phyloP scores from a whole-genome alignment of 2,797 vertebrate species.

The Enteromius viviparus region DNA sequence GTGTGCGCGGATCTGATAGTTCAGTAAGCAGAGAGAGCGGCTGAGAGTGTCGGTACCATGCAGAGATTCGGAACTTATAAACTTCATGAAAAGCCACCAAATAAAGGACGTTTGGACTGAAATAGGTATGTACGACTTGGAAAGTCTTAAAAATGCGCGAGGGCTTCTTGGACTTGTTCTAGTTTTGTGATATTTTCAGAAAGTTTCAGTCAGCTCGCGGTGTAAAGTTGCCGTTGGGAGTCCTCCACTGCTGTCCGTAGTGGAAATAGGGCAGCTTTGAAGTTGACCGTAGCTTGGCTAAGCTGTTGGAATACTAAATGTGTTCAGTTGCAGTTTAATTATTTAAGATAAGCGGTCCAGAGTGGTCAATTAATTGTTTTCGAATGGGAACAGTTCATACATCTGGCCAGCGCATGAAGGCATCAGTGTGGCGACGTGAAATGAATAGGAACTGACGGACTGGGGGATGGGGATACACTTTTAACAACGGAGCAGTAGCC shows the following conservation, averaged over 20 bases:
- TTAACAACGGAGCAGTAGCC: constrained; percentile 55
- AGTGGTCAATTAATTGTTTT: constrained; percentile 22
- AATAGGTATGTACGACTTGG: constrained; percentile 70
- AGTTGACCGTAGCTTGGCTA: background rate
- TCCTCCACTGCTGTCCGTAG: background rate
- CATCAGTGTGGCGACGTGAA: constrained; percentile 62
- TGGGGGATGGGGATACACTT: constrained; percentile 74
- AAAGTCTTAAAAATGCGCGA: background rate
- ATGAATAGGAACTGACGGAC: constrained; percentile 67
- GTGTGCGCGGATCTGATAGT: constrained; percentile 55
- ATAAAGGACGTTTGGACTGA: constrained; percentile 63
- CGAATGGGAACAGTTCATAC: constrained; percentile 42
- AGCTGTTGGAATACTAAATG: background rate
- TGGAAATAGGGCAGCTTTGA: constrained; percentile 34
- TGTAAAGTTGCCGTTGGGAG: constrained; percentile 36
- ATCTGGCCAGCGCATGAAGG: constrained; percentile 64
- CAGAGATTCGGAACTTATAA: constrained; percentile 75
- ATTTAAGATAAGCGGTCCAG: constrained; percentile 7
- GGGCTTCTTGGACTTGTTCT: background rate
- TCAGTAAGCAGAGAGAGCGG: constrained; percentile 60
- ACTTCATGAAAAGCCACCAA: constrained; percentile 75
- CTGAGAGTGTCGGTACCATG: constrained; percentile 73
- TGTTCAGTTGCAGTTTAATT: constrained; percentile 24
- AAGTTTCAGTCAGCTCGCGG: constrained; percentile 65
- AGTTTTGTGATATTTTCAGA: constrained; percentile 46